Conservation (phyloP, 2,888 invertebrate genomes). For the Argynnis bischoffii region DNA sequence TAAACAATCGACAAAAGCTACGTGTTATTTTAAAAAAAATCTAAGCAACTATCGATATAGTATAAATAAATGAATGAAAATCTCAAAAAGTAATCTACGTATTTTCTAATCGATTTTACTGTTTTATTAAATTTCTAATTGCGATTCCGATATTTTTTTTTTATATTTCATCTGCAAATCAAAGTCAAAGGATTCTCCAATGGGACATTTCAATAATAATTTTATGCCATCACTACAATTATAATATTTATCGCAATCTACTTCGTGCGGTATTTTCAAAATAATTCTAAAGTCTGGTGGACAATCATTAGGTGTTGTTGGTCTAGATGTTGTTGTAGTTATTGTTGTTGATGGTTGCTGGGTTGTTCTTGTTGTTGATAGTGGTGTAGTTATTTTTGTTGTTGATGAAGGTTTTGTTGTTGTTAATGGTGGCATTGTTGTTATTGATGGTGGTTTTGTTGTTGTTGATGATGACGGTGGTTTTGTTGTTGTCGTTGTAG, state of each 20-base stretch:
- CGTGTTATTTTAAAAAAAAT: too few species aligned
- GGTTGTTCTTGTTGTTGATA: constrained; percentile 4
- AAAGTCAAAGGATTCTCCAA: constrained; percentile 47
- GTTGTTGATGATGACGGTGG: constrained; percentile 23
- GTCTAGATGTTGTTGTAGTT: constrained; percentile 26
- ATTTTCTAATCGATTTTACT: too few species aligned
- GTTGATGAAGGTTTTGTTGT: neutral
- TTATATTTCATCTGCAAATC: constrained; percentile 46
- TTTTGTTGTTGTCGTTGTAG: constrained; percentile 18
- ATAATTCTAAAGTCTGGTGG: constrained; percentile 49
- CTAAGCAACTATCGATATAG: too few species aligned
- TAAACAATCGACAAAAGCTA: too few species aligned
- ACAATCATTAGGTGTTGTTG: constrained; percentile 48
- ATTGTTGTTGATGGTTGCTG: constrained; percentile 14
- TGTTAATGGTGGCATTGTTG: neutral
- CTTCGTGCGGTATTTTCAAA: constrained; percentile 52
- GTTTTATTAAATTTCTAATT: neutral
- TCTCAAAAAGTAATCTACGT: too few species aligned
- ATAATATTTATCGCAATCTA: constrained; percentile 56
- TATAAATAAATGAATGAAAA: too few species aligned
- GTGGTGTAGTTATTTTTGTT: neutral
- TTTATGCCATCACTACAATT: constrained; percentile 52
- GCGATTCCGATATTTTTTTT: constrained; percentile 9
- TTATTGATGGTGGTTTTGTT: too few species aligned
- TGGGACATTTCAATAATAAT: constrained; percentile 48